Percentiles rank a stretch among this genome's conserved stretches.
Conservation (phyloP, 2,888 invertebrate species). For the Linyphia triangularis region DNA sequence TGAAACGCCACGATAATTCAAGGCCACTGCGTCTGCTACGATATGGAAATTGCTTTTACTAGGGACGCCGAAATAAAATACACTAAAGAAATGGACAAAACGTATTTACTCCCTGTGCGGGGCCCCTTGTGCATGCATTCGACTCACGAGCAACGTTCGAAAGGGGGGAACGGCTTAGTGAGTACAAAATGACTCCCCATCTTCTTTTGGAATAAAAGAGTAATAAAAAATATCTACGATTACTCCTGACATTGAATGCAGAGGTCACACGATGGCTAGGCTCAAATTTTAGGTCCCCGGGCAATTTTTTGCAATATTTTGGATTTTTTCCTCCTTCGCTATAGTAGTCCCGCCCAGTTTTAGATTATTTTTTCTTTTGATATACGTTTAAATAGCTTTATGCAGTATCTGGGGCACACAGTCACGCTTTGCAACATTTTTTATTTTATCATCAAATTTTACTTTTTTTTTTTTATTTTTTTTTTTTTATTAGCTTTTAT, state of each 20-base stretch:
- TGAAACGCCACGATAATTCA: slow-evolving; percentile 30
- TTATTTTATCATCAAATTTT: neutral
- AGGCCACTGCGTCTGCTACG: slow-evolving; percentile 33
- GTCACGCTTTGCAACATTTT: slow-evolving; percentile 19
- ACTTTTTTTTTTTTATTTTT: neutral
- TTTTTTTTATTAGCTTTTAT: neutral
- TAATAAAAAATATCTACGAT: slow-evolving; percentile 52
- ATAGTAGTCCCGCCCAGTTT: slow-evolving; percentile 3
- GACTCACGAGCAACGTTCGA: slow-evolving; percentile 31
- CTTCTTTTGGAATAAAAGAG: slow-evolving; percentile 19
- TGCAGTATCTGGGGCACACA: slow-evolving; percentile 7
- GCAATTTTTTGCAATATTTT: slow-evolving; percentile 44
- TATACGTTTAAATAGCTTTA: neutral
- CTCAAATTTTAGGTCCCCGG: slow-evolving; percentile 34
- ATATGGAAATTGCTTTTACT: slow-evolving; percentile 62
- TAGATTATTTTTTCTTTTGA: neutral
- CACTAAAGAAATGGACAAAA: slow-evolving; percentile 30
- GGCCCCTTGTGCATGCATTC: slow-evolving; percentile 57
- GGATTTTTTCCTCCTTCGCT: slow-evolving; percentile 29
- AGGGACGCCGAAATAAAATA: neutral
- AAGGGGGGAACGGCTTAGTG: neutral
- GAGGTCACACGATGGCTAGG: slow-evolving; percentile 31
- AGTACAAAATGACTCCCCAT: slow-evolving; percentile 14
- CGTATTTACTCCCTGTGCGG: slow-evolving; percentile 2
- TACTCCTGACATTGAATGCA: slow-evolving; percentile 55